Conservation (phyloP, 2,797 vertebrate genomes). For the Sphenodon punctatus region DNA sequence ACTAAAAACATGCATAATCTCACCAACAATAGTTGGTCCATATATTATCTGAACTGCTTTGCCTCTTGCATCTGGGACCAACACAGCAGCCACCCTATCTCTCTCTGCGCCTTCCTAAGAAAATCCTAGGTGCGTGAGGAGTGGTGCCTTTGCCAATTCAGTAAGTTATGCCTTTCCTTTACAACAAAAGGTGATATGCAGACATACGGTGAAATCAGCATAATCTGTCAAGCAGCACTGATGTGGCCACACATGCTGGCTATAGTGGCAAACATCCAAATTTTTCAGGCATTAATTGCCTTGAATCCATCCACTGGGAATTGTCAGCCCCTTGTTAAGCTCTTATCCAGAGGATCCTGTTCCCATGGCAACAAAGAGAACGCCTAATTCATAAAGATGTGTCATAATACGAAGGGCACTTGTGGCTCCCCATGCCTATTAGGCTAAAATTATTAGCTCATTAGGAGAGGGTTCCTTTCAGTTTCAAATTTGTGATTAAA, state of each 20-base stretch:
- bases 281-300: neutral
- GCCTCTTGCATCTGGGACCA: no score
- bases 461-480: neutral
- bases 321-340: neutral
- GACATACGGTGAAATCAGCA: neutral
- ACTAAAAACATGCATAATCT: no score
- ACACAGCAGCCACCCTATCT: no score
- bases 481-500: neutral
- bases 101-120: neutral
- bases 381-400: neutral
- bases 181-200: neutral
- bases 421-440: neutral
- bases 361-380: neutral
- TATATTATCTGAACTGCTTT: no score
- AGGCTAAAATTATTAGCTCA: neutral
- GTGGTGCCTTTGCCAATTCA: neutral
- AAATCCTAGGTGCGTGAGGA: neutral
- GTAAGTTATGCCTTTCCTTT: neutral
- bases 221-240: neutral
- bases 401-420: neutral
- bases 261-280: neutral
- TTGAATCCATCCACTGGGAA: neutral
- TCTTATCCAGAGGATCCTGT: neutral
- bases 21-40: no score
- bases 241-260: neutral